phyloP scores from a whole-genome alignment of 2,888 invertebrate species.

The Criorhina ranunculi region DNA sequence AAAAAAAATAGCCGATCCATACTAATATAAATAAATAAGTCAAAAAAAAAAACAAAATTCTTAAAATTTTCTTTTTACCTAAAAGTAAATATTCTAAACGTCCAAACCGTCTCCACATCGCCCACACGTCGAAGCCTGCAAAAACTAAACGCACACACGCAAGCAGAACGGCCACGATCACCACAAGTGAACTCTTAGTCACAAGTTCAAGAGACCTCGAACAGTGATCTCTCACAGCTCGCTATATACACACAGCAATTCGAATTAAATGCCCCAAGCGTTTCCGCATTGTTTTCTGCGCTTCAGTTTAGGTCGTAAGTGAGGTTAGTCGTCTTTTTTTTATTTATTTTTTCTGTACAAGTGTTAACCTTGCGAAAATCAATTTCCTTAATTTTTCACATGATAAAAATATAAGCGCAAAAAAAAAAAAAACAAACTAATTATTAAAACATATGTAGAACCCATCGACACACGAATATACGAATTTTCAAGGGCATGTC shows the following conservation, averaged over 20 bases:
- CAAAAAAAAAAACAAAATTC: conserved; percentile 30
- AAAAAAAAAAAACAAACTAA: conserved; percentile 27
- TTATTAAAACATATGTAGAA: conserved; percentile 36
- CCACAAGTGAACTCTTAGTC: conserved; percentile 43
- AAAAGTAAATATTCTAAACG: conserved; percentile 55
- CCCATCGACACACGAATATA: conserved; percentile 35
- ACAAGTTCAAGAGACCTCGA: conserved; percentile 63
- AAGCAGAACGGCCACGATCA: not conserved
- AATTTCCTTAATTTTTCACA: conserved; percentile 68
- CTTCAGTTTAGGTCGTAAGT: conserved; percentile 50
- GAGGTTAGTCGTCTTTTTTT: conserved; percentile 39
- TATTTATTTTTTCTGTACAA: conserved; percentile 23
- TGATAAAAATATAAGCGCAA: conserved; percentile 28
- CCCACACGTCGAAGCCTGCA: conserved; percentile 19
- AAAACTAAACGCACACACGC: conserved; percentile 29
- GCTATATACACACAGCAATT: conserved; percentile 9
- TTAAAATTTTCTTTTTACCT: conserved; percentile 43
- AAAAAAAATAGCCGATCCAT: conserved; percentile 9
- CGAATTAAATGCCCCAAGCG: conserved; percentile 43
- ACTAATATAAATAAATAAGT: not conserved
- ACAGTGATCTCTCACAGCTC: conserved; percentile 26
- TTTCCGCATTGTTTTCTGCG: conserved; percentile 67
- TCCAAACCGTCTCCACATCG: conserved; percentile 13
- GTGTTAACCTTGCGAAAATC: conserved; percentile 66
- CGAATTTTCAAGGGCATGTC: conserved; percentile 65